Evolutionary conservation across 2,113 vertebrate genomes (phyloP).

Genomic region (Colius striatus): DNA sequence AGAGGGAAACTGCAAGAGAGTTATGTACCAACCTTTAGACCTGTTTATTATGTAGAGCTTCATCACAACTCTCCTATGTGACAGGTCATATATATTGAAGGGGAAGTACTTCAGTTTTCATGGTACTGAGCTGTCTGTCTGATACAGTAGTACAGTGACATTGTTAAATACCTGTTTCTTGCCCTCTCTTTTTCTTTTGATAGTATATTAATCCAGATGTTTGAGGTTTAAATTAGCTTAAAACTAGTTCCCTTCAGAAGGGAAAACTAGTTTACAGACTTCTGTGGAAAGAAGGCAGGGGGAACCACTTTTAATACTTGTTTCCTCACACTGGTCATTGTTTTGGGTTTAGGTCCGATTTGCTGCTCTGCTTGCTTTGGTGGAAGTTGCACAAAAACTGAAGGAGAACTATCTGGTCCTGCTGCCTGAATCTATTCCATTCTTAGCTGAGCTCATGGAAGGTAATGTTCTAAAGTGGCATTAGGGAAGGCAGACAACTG

Average conservation of each 20-base stretch:
- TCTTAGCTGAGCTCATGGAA: constrained; percentile 98
- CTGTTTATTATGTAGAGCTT: background rate
- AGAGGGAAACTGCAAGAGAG: background rate
- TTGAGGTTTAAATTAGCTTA: background rate
- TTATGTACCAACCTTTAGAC: background rate
- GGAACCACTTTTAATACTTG: background rate
- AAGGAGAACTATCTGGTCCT: constrained; percentile 93
- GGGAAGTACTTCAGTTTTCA: background rate
- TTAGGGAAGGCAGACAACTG: background rate
- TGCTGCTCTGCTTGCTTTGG: constrained; percentile 86
- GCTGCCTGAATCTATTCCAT: constrained; percentile 94
- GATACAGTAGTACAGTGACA: background rate
- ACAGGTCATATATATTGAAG: background rate
- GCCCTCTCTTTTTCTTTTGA: background rate
- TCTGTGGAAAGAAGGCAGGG: background rate
- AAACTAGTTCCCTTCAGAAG: background rate
- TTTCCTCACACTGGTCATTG: background rate
- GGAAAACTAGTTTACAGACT: background rate
- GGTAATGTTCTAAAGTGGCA: constrained; percentile 74
- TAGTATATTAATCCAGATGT: background rate
- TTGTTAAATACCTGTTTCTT: background rate
- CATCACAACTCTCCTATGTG: background rate
- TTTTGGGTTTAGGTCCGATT: constrained; percentile 85
- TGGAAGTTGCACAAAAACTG: constrained; percentile 88
- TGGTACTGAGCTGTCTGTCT: background rate